These are phyloP conservation scores for Anguilla marmorata DNA, from an alignment of 2,797 vertebrate genomes.

Conservation along the genomic window DNA sequence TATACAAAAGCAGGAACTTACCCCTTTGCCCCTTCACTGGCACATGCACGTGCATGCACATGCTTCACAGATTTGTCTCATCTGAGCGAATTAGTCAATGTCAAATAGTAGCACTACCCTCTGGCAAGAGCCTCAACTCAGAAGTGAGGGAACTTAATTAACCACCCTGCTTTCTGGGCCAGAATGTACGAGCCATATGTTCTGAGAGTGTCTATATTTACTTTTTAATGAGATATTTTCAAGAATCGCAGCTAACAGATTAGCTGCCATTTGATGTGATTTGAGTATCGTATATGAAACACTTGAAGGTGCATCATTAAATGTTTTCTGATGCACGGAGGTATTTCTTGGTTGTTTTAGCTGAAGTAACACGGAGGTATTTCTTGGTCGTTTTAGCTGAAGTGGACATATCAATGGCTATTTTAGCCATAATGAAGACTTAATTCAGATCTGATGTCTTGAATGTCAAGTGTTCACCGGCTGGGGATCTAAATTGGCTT, in stretches of 20 bases:
- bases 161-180: not conserved
- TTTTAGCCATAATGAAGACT: not conserved
- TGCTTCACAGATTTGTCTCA: not conserved
- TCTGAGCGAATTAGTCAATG: slow-evolving; percentile 12
- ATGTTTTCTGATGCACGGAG: not conserved
- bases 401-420: not conserved
- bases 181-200: slow-evolving; percentile 7
- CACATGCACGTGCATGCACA: not conserved
- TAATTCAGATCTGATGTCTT: not conserved
- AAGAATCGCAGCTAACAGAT: not conserved
- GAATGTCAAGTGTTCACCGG: not conserved
- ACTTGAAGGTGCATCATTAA: not conserved
- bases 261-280: not conserved
- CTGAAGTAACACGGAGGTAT: not conserved
- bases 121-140: not conserved
- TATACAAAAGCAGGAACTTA: not conserved
- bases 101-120: not conserved
- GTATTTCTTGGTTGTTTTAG: not conserved
- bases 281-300: not conserved
- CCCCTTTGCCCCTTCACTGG: not conserved
- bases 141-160: not conserved
- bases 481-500: not conserved
- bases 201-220: slow-evolving; percentile 5
- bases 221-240: not conserved
- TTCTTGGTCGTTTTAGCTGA: not conserved